These are phyloP conservation scores for Lacerta agilis DNA, from an alignment of 2,797 vertebrate genomes.

Conservation along the genomic window DNA sequence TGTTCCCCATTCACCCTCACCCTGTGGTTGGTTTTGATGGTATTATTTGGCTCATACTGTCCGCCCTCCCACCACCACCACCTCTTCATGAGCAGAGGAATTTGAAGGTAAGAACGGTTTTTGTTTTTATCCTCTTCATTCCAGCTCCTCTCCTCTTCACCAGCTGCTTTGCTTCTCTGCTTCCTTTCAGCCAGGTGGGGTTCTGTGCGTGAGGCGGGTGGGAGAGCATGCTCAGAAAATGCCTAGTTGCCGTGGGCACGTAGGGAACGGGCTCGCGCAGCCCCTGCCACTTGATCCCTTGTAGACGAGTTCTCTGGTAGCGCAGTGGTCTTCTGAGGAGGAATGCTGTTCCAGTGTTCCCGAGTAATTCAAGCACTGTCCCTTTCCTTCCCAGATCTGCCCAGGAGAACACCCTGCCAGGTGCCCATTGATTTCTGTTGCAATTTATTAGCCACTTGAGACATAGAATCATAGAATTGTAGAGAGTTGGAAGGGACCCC, in stretches of 20 bases:
- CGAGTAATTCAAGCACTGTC: too few species aligned
- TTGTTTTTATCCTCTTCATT: slow-evolving; percentile 39
- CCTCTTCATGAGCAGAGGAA: slow-evolving; percentile 85
- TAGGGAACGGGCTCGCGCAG: too few species aligned
- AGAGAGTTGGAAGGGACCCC: too few species aligned
- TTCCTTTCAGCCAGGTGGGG: background rate
- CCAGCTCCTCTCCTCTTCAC: slow-evolving; percentile 30
- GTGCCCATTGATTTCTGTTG: too few species aligned
- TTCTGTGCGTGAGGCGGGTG: background rate
- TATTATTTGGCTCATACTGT: slow-evolving; percentile 84
- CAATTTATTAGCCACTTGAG: too few species aligned
- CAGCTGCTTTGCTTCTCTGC: slow-evolving; percentile 29
- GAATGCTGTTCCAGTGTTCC: background rate
- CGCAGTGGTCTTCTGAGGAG: background rate
- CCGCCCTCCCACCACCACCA: slow-evolving; percentile 64
- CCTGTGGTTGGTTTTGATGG: slow-evolving; percentile 80
- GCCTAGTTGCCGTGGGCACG: background rate
- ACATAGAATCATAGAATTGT: too few species aligned
- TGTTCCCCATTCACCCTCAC: slow-evolving; percentile 65
- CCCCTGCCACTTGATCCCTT: background rate
- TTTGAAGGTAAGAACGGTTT: slow-evolving; percentile 82
- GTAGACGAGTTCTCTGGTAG: background rate
- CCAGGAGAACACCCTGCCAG: too few species aligned
- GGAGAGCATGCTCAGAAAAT: too few species aligned
- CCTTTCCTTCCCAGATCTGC: background rate